Evolutionary conservation across 1,140 invertebrate species (phyloP), one percentile per base, ranked within the genome.

Genomic region (Bradysia coprophila): DNA sequence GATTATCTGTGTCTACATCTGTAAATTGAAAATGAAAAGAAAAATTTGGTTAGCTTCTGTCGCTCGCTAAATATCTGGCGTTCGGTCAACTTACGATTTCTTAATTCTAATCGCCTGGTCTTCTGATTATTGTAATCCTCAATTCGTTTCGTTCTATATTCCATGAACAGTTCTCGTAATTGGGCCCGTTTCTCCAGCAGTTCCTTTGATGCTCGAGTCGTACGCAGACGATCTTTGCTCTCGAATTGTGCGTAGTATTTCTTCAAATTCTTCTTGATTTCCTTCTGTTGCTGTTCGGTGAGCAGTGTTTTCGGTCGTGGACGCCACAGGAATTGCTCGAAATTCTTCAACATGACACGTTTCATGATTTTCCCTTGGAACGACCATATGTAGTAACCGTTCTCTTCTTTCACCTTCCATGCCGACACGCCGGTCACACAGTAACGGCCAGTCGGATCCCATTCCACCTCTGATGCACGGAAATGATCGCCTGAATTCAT

Each of bases 371-470:
- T 79, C 10, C 88, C 89, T 65, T 98, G 94, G 78, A 98, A 98
- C 19, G 88, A 92, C 85, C 93, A 96, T 44, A 98, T 76, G 74
- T 91, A 94, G 61, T 92, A 98, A 4, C 87, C 78, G 51, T 92
- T 94, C 65, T 97, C 95, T 37, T 88, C 90, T 65, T 94, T 95
- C 38, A 90, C 85, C 51, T 92, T 95, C 81, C 93, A 95, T 43
- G 78, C 85, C 2, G 90, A 94, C 8, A 96, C 91, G 5, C 80
- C 87, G 1, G 92, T 95, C 13, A 91, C 82, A 13, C 98, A 90
- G 62, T 96, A 99, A 53, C 95, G 72, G 15, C 95, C 95, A 21
- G 94, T 98, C 5, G 95, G 94, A 67, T 99, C 96, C 96, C 96
- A 99, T 62, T 97, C 93, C 3, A 96, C 84, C 54, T 96, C 91